Base-by-base conservation (phyloP, 2,888 invertebrate species). In the Scaptomyza flava region DNA sequence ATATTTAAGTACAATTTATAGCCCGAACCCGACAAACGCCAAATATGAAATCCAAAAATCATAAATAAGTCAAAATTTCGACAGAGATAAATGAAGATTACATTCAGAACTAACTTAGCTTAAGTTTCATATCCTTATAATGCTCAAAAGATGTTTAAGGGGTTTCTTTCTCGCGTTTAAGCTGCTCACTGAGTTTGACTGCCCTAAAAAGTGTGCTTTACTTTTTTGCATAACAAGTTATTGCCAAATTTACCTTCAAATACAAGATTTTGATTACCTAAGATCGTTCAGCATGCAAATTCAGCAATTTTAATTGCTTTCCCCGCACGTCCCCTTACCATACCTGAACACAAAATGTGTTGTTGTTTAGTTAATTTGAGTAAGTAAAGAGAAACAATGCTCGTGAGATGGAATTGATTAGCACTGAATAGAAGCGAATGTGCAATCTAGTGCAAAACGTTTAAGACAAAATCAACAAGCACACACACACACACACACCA, bases 391-490 rank as follows among this genome's bases (percentile, higher is more conserved):
- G 38, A 8, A 3, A 6, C 23, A 27, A 14, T 11, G 14, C 2
- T 50, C 34, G 34, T 23, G 36, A 36, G 7, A 36, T 11, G 14
- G 36, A 36, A 38, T 36, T 51, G 36, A 51, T 51, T 23, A 38
- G 23, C 27, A 36, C 36, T 43, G 38, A 60, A 46, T 64, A 31
- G 59, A 46, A 34, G 43, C 42, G 31, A 48, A 58, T 60, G 48
- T 72, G 63, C 69, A 69, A 64, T 65, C 71, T 68, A 74, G 68
- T 65, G 64, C 79, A 62, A 69, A 85, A 31, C 73, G 60, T 68
- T 86, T 77, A 77, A 80, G 78, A 65, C 78, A 69, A 67, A 71
- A 71, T 77, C 68, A 86, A 83, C 85, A 80, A 43, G 6, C 41
- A 52, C 33, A 17, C 48, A 36, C 17, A 48, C 31, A 34, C 47